Conservation (phyloP, 1,140 invertebrate genomes). For the Papilio dardanus region DNA sequence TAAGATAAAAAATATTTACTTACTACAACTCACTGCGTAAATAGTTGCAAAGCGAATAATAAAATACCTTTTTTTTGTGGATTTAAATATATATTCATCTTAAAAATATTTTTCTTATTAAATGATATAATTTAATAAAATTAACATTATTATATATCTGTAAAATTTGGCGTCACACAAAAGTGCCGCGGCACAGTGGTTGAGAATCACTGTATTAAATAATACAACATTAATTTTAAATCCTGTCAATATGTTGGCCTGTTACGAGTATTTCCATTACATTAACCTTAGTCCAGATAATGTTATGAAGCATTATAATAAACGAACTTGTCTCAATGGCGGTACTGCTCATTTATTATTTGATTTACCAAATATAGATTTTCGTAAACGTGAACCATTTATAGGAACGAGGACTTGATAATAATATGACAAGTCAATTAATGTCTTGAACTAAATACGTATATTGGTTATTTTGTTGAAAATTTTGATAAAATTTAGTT, state of each 20-base stretch:
- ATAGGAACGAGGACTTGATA: conserved; percentile 18
- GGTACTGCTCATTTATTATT: conserved; percentile 13
- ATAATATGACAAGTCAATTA: conserved; percentile 15
- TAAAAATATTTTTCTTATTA: too few relatives aligned
- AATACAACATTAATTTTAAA: conserved; percentile 12
- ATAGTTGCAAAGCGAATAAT: too few relatives aligned
- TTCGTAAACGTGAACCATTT: conserved; percentile 15
- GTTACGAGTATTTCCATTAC: conserved; percentile 12
- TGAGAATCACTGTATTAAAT: too few relatives aligned
- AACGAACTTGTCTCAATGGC: conserved; percentile 17
- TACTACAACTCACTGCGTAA: too few relatives aligned
- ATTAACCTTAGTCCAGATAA: conserved; percentile 12
- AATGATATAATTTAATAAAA: too few relatives aligned
- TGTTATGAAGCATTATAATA: conserved; percentile 23
- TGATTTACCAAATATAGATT: conserved; percentile 32
- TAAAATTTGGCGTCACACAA: too few relatives aligned
- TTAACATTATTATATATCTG: too few relatives aligned
- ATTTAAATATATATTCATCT: too few relatives aligned
- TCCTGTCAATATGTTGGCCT: conserved; percentile 4
- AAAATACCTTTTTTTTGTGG: too few relatives aligned
- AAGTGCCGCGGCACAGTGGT: too few relatives aligned
- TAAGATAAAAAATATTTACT: too few relatives aligned
- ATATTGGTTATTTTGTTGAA: not conserved
- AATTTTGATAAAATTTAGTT: not conserved
- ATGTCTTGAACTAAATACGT: not conserved